Evolutionary conservation across 2,888 invertebrate species (phyloP).

Genomic region (Hartigia nigra): DNA sequence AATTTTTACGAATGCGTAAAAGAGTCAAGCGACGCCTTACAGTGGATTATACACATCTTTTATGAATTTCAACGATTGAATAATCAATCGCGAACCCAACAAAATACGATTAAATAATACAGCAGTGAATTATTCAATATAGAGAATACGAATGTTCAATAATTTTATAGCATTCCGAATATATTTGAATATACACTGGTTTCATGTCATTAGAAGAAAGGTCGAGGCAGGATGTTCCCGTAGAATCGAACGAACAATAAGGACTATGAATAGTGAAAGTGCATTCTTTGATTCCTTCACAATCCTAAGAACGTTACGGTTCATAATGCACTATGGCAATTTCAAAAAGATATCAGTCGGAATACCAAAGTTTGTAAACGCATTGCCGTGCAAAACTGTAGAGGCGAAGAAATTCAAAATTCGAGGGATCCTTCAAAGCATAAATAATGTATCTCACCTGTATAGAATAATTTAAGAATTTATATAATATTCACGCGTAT

Average conservation of each 20-base stretch:
- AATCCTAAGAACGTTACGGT: neutral
- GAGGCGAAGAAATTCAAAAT: neutral
- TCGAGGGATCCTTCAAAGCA: neutral
- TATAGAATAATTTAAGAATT: neutral
- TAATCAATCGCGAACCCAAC: neutral
- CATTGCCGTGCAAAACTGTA: no score
- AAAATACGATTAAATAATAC: neutral
- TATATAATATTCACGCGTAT: neutral
- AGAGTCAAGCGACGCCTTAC: neutral
- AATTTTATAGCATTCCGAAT: neutral
- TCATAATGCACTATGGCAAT: neutral
- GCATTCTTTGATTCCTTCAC: neutral
- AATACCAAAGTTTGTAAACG: neutral
- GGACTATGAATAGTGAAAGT: neutral
- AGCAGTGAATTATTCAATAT: neutral
- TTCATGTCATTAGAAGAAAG: neutral
- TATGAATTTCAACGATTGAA: neutral
- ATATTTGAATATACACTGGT: neutral
- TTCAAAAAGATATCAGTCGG: neutral
- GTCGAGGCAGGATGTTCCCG: neutral
- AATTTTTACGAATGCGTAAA: neutral
- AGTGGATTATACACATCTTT: neutral
- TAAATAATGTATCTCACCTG: neutral
- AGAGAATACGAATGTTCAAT: neutral
- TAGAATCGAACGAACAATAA: slow-evolving; percentile 3